Conservation (phyloP, 2,797 vertebrate species). For the Falco rusticolus region DNA sequence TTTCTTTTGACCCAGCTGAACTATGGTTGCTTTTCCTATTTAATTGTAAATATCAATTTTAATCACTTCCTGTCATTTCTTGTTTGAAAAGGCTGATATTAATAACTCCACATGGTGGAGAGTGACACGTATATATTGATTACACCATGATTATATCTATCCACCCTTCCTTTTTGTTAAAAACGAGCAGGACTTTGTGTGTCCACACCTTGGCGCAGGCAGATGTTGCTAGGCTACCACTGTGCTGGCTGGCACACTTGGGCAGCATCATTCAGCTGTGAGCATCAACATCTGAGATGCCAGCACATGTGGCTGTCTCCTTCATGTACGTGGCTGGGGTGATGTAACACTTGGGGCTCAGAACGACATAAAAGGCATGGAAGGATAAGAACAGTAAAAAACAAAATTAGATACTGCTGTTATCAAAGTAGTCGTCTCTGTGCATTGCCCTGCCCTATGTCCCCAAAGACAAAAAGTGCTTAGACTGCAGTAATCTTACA, state of each 20-base stretch:
- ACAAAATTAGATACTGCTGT: neutral
- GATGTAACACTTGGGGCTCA: neutral
- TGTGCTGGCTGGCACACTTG: neutral
- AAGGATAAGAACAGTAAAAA: neutral
- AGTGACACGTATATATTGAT: neutral
- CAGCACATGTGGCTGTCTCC: rapidly evolving
- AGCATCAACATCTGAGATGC: neutral
- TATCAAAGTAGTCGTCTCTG: neutral
- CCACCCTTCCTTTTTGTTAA: neutral
- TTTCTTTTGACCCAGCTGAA: neutral
- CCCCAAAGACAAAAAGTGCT: neutral
- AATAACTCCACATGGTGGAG: neutral
- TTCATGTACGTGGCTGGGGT: rapidly evolving
- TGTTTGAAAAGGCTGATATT: neutral
- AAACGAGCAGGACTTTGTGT: neutral
- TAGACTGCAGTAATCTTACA: neutral
- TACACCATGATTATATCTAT: neutral
- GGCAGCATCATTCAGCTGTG: neutral
- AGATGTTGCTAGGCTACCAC: conserved; percentile 11
- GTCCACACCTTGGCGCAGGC: neutral
- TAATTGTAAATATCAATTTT: neutral
- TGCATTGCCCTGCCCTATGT: neutral
- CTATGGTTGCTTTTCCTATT: neutral
- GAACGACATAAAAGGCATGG: neutral
- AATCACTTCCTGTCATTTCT: rapidly evolving